phyloP scores from a whole-genome alignment of 2,888 invertebrate genomes.

The Cancer borealis region DNA sequence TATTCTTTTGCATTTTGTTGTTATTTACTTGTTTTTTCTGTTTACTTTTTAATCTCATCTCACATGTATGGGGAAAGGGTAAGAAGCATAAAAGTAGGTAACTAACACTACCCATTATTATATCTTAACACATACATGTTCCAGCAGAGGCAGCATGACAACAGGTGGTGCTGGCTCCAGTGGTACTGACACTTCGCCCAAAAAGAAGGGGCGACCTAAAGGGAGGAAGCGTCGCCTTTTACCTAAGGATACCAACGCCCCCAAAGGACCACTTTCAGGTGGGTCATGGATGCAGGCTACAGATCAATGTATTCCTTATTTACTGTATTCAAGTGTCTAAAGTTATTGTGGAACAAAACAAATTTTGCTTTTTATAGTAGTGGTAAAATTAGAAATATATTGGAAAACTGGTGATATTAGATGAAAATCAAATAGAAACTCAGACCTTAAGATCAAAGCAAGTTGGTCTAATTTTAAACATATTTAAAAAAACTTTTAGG shows the following conservation, averaged over 20 bases:
- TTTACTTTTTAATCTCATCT: background rate
- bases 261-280: conserved; percentile 77
- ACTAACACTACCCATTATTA: background rate
- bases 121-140: background rate
- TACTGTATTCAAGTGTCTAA: background rate
- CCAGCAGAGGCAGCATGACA: conserved; percentile 29
- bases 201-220: conserved; percentile 77
- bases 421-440: no score
- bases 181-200: conserved; percentile 60
- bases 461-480: no score
- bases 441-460: no score
- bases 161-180: conserved; percentile 50
- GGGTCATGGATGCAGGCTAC: background rate
- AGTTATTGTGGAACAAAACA: background rate
- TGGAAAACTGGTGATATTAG: no score
- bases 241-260: conserved; percentile 77
- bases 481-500: no score
- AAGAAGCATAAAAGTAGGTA: no score
- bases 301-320: background rate
- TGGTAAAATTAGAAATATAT: background rate
- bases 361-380: background rate
- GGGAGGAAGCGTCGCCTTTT: conserved; percentile 76
- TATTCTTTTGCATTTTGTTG: no score
- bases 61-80: background rate
- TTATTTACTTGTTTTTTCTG: background rate